A percentile compares a stretch with the other conserved stretches of the same genome.
These are phyloP conservation scores for Drosophila antonietae DNA, from an alignment of 2,888 invertebrate species.

Conservation along the genomic window DNA sequence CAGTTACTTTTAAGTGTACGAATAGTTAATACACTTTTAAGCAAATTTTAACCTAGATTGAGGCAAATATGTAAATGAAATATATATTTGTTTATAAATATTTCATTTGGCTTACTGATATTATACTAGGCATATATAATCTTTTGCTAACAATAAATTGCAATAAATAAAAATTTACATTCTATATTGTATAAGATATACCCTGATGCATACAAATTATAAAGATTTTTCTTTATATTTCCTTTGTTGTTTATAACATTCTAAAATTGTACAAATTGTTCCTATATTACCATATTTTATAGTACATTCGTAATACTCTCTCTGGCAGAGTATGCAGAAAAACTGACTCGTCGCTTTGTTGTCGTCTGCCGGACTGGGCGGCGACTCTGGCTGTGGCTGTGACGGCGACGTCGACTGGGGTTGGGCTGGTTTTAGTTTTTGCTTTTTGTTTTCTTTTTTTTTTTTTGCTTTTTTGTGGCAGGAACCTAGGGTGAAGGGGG, in stretches of 20 bases:
- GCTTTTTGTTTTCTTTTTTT: neutral
- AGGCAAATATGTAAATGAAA: neutral
- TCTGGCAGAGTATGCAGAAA: conserved; percentile 20
- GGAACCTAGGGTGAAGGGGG: conserved; percentile 22
- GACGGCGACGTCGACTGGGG: conserved; percentile 14
- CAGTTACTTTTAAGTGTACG: neutral
- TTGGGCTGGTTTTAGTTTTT: conserved; percentile 19
- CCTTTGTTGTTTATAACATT: neutral
- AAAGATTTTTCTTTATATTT: neutral
- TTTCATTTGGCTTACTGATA: neutral
- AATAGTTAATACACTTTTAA: conserved; percentile 11
- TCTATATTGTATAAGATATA: neutral
- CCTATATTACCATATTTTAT: neutral
- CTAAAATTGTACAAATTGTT: neutral
- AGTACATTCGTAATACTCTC: neutral
- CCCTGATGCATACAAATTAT: too few species aligned
- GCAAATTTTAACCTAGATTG: fast-evolving
- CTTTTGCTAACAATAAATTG: neutral
- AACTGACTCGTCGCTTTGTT: conserved; percentile 56
- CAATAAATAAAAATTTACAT: neutral
- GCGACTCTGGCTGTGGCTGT: conserved; percentile 1
- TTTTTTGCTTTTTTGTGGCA: conserved; percentile 15
- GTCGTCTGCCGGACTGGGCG: conserved; percentile 43
- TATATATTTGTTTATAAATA: neutral
- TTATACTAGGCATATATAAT: neutral